A percentile compares a stretch with the other conserved stretches of the same genome.
Conservation (phyloP, 2,113 vertebrate genomes). For the Pollachius pollachius region DNA sequence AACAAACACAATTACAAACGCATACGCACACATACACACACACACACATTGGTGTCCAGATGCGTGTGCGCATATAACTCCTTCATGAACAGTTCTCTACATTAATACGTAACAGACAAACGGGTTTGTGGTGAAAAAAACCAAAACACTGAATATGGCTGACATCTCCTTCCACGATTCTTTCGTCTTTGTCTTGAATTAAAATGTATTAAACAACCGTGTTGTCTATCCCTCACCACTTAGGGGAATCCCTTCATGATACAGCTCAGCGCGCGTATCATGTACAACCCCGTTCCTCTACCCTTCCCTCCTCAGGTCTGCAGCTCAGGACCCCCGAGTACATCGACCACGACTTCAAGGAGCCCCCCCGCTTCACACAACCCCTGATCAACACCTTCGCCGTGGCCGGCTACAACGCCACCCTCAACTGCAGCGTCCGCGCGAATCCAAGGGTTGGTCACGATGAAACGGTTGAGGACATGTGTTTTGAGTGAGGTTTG, state of each 20-base stretch:
- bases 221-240: constrained; percentile 69
- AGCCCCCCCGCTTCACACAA: constrained; percentile 90
- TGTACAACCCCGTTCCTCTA: constrained; percentile 65
- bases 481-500: too few relatives aligned
- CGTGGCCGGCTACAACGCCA: constrained; percentile 89
- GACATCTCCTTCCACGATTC: constrained; percentile 43
- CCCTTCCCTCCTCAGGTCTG: constrained; percentile 71
- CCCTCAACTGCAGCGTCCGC: constrained; percentile 93
- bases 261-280: constrained; percentile 65
- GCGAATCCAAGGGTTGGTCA: constrained; percentile 91
- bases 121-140: too few relatives aligned
- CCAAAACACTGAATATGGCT: constrained; percentile 31
- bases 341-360: constrained; percentile 85
- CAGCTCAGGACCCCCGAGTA: constrained; percentile 87
- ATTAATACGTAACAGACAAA: too few relatives aligned
- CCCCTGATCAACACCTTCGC: constrained; percentile 89
- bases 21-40: too few relatives aligned
- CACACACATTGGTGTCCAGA: too few relatives aligned
- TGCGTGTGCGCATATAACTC: constrained; percentile 63
- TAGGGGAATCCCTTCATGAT: constrained; percentile 71
- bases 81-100: constrained; percentile 36
- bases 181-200: constrained; percentile 23
- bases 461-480: background rate
- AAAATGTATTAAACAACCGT: constrained; percentile 45
- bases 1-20: too few relatives aligned